phyloP scores from a whole-genome alignment of 2,113 vertebrate genomes.

The Caranx ignobilis region DNA sequence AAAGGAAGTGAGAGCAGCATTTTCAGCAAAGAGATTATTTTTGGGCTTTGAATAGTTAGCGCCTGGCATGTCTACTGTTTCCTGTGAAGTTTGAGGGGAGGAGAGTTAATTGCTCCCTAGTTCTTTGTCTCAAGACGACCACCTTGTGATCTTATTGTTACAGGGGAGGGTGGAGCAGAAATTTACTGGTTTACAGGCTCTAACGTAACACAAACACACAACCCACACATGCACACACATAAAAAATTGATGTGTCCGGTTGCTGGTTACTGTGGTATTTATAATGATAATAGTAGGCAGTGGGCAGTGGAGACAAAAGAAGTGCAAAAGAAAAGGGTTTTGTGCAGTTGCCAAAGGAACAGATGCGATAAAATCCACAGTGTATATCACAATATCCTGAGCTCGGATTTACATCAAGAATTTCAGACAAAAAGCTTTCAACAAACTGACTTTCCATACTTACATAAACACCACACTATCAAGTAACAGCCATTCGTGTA shows the following conservation, averaged over 20 bases:
- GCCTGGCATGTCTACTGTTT: constrained; percentile 23
- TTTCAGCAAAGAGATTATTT: constrained; percentile 51
- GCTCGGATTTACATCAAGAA: not conserved
- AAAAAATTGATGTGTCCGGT: not conserved
- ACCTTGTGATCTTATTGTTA: constrained; percentile 60
- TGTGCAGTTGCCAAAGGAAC: not conserved
- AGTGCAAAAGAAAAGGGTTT: constrained; percentile 4
- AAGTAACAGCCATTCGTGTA: not conserved
- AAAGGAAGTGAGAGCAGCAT: constrained; percentile 46
- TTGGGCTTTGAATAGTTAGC: constrained; percentile 27
- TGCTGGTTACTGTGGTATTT: not conserved
- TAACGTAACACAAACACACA: not conserved
- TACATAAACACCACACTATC: not conserved
- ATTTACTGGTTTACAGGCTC: constrained; percentile 9
- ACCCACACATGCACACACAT: no score
- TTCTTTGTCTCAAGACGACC: constrained; percentile 68
- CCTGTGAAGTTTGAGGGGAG: constrained; percentile 44
- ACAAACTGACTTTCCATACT: not conserved
- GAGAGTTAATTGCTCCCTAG: constrained; percentile 44
- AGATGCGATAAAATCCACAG: not conserved
- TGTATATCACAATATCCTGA: not conserved
- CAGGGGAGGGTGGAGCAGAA: constrained; percentile 41
- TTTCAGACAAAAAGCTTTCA: not conserved
- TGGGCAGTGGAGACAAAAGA: constrained; percentile 9
- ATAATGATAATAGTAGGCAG: not conserved